Evolutionary conservation across 2,113 vertebrate genomes (phyloP).

Genomic region (Macrotis lagotis): DNA sequence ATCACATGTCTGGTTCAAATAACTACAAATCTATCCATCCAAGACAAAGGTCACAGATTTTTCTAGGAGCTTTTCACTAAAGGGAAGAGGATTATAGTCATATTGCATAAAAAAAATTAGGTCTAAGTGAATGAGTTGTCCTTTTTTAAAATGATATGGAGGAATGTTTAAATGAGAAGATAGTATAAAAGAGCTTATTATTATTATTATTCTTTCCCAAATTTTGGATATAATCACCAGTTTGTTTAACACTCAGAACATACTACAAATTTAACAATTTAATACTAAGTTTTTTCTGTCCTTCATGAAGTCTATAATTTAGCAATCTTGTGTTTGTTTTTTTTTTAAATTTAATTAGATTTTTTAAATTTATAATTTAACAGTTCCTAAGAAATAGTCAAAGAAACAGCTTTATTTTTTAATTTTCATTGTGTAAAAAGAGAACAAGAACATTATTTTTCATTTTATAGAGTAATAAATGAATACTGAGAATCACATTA

Average conservation of each 20-base stretch:
- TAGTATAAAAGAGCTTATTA: background rate
- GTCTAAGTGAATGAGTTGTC: background rate
- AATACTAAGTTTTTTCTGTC: background rate
- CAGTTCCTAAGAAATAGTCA: conserved; percentile 36
- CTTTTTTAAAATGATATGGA: background rate
- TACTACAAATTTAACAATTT: background rate
- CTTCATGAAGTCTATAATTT: background rate
- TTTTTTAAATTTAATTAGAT: conserved; percentile 2
- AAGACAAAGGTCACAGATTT: background rate
- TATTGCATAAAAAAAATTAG: background rate
- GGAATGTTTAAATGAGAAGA: background rate
- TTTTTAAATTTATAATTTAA: background rate
- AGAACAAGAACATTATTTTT: conserved; percentile 50
- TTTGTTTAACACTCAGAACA: background rate
- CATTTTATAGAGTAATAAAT: conserved; percentile 41
- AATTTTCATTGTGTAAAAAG: conserved; percentile 45
- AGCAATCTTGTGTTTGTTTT: background rate
- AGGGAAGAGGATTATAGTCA: background rate
- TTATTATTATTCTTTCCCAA: background rate
- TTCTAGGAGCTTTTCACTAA: background rate
- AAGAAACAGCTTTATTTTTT: conserved; percentile 49
- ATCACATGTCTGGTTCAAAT: background rate
- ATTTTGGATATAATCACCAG: background rate
- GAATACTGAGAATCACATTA: conserved; percentile 24
- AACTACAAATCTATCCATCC: background rate